Base-by-base conservation (phyloP, 2,797 vertebrate genomes). In the Coccyzus lansbergi region DNA sequence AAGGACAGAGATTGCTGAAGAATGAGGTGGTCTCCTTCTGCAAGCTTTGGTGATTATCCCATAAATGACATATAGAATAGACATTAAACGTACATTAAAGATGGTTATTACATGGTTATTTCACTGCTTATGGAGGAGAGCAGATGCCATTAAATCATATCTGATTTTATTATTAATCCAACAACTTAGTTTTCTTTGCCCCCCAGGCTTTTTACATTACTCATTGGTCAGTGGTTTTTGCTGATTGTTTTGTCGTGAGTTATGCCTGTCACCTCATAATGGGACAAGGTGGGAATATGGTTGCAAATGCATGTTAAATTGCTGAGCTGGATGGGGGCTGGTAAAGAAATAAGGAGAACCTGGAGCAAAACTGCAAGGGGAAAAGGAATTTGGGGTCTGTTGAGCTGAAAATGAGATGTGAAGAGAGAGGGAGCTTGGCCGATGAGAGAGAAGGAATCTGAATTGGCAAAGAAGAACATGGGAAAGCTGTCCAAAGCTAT, bases 1-100 rank as follows among this genome's bases (percentile, higher is more conserved):
- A 80, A 88, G 72, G 86, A 92, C 74, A 69, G 83, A 83, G 59
- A 78, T 75, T 88, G 77, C 83, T 88, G 74, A 79, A 82, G 72
- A 88, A 59, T 34, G 64, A 86, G 65, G 34, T 4, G 0, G 28
- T 90, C 58, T 83, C 74, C 40, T 90, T 89, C 65, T 92, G 62
- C 51, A 92, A 12, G 26, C 62, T 62, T 40, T 83, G 46, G 31
- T 65, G 22, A 24, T 77, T 93, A 31, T 78, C 58, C 34, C 24
- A 25, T 88, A 87, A 64, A 38, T 59, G 49, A 70, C 9, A 1
- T 51, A 44, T 14, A 46, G 56, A 34, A 28, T 29, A 65, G 89
- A 33, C 3, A 12, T 76, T 88, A 86, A 86, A 38, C 9, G 15
- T 46, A 26, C 12, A 46, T 74, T 82, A 4, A 55, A 85, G 79